Conservation (phyloP, 2,797 vertebrate species). For the Enteromius unitaeniatus region DNA sequence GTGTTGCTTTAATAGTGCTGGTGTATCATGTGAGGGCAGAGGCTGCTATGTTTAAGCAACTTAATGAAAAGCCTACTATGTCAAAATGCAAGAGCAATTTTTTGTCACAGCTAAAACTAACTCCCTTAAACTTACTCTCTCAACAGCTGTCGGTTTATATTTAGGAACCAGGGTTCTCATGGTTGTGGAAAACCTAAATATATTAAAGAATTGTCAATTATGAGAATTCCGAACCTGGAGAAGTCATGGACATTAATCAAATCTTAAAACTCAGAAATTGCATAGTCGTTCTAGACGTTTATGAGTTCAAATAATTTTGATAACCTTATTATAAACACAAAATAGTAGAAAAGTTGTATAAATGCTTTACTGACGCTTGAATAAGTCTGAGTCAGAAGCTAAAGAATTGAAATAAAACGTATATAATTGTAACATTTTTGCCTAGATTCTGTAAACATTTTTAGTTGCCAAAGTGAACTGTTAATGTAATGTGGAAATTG, state of each 20-base stretch:
- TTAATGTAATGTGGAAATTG: too few species aligned
- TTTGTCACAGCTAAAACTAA: neutral
- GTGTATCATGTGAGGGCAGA: neutral
- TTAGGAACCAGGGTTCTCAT: neutral
- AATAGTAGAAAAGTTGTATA: neutral
- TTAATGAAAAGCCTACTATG: too few species aligned
- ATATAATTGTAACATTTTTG: neutral
- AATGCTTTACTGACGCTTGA: neutral
- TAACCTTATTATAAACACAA: neutral
- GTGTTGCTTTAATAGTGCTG: constrained; percentile 20
- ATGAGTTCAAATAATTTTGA: neutral
- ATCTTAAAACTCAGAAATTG: neutral
- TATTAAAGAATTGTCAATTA: neutral
- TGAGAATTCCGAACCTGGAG: neutral
- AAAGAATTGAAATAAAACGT: neutral
- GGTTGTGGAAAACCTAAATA: neutral
- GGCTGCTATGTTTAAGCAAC: neutral
- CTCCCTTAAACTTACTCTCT: too few species aligned
- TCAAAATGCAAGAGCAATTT: too few species aligned
- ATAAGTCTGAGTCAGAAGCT: neutral
- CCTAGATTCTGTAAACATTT: too few species aligned
- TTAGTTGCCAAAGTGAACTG: too few species aligned
- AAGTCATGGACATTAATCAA: neutral
- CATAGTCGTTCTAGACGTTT: too few species aligned
- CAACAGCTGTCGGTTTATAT: neutral